Percentiles rank a stretch among this genome's conserved stretches.
Evolutionary conservation across 2,797 vertebrate species (phyloP).

Genomic region (Natrix natrix): DNA sequence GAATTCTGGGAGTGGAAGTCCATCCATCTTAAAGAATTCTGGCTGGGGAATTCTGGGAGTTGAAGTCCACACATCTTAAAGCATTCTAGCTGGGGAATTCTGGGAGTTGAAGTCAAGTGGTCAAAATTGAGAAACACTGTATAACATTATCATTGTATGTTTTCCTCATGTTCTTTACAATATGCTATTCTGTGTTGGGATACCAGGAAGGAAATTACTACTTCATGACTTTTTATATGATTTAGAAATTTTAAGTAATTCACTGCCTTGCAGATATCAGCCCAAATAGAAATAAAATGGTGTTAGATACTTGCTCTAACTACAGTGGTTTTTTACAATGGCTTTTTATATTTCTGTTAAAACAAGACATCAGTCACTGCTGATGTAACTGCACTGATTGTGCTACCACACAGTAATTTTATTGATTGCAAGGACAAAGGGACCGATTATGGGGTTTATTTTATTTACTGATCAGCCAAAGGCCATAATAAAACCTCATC

Average conservation of each 20-base stretch:
- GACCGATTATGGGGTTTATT: neutral
- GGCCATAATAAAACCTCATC: neutral
- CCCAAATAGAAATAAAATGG: neutral
- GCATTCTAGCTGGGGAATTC: no score
- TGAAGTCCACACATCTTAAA: no score
- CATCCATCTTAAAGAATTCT: accelerated
- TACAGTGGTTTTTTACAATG: no score
- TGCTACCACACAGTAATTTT: neutral
- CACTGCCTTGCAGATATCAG: neutral
- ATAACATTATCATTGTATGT: neutral
- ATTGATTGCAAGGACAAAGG: neutral
- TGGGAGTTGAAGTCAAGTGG: no score
- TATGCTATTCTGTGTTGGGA: neutral
- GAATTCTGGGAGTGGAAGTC: no score
- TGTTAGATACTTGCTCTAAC: no score
- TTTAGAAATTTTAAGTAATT: neutral
- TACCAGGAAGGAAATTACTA: neutral
- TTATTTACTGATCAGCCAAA: neutral
- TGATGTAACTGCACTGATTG: neutral
- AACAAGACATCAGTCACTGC: neutral
- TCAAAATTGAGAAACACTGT: neutral
- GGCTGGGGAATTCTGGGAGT: no score
- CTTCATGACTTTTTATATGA: neutral
- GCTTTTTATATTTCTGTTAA: neutral
- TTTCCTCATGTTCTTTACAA: neutral